Conservation (phyloP, 2,888 invertebrate species). For the Meghimatium bilineatum region DNA sequence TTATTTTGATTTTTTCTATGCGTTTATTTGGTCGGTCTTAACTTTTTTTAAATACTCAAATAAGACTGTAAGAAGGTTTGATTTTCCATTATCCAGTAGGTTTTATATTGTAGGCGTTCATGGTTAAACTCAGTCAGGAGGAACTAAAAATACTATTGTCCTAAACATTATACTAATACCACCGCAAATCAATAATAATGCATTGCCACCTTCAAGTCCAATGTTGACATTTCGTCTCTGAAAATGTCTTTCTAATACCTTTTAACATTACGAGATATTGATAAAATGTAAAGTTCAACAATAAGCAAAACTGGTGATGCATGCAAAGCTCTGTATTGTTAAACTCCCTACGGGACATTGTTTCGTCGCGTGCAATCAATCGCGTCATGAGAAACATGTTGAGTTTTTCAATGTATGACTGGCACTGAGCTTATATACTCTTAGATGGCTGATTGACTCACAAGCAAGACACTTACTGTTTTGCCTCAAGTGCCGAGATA, state of each 20-base stretch:
- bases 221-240: not conserved
- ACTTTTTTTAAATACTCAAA: too few species aligned
- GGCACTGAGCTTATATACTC: too few species aligned
- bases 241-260: not conserved
- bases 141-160: not conserved
- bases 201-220: not conserved
- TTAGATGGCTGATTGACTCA: too few species aligned
- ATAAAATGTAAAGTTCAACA: constrained; percentile 4
- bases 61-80: too few species aligned
- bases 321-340: not conserved
- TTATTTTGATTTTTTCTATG: too few species aligned
- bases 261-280: not conserved
- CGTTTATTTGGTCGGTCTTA: too few species aligned
- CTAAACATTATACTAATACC: not conserved
- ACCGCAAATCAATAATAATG: not conserved
- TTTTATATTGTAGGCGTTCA: too few species aligned
- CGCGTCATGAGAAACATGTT: not conserved
- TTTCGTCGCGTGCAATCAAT: not conserved
- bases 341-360: not conserved
- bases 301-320: constrained; percentile 1
- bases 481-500: too few species aligned
- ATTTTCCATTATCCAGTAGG: too few species aligned
- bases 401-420: too few species aligned
- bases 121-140: too few species aligned
- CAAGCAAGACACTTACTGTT: too few species aligned